Evolutionary conservation across 2,888 invertebrate species (phyloP).

Genomic region (Drosophila nr. fundita): DNA sequence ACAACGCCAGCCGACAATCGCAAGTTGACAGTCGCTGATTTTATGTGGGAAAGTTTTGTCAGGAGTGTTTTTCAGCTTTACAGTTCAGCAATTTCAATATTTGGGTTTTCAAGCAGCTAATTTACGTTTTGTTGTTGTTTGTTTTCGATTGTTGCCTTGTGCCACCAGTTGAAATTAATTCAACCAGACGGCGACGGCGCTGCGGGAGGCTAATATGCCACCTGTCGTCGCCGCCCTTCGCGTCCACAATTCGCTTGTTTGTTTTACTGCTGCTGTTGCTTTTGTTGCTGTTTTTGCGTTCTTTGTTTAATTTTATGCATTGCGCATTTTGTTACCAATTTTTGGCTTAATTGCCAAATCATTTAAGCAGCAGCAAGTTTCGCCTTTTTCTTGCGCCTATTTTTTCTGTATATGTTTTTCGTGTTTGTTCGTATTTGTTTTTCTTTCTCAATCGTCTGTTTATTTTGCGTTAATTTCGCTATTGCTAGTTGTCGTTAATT

Average conservation of each 20-base stretch:
- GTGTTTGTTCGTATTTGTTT: slow-evolving; percentile 7
- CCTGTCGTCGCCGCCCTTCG: slow-evolving; percentile 70
- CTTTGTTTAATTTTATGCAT: slow-evolving; percentile 69
- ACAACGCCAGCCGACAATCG: slow-evolving; percentile 32
- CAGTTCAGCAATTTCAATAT: slow-evolving; percentile 25
- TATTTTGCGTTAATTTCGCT: slow-evolving; percentile 33
- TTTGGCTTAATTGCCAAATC: slow-evolving; percentile 63
- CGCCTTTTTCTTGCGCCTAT: slow-evolving; percentile 48
- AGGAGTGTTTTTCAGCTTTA: slow-evolving; percentile 25
- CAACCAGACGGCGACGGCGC: slow-evolving; percentile 53
- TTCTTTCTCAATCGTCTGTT: slow-evolving; percentile 35
- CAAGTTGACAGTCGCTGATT: slow-evolving; percentile 73
- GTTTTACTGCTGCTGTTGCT: slow-evolving; percentile 20
- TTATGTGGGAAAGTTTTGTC: slow-evolving; percentile 36
- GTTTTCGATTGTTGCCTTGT: slow-evolving; percentile 17
- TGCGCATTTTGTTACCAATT: slow-evolving; percentile 71
- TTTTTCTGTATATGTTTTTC: slow-evolving; percentile 11
- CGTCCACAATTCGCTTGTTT: slow-evolving; percentile 27
- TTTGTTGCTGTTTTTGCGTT: slow-evolving; percentile 33
- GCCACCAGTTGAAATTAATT: slow-evolving; percentile 60
- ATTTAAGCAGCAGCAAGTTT: slow-evolving; percentile 59
- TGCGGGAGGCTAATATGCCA: slow-evolving; percentile 53
- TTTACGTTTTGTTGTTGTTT: slow-evolving; percentile 33
- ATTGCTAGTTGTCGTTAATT: slow-evolving; percentile 55
- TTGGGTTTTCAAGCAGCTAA: slow-evolving; percentile 34